Percentiles rank a stretch among this genome's conserved stretches.
These are phyloP conservation scores for Pseudolycoriella hygida DNA, from an alignment of 2,888 invertebrate genomes.

Conservation along the genomic window DNA sequence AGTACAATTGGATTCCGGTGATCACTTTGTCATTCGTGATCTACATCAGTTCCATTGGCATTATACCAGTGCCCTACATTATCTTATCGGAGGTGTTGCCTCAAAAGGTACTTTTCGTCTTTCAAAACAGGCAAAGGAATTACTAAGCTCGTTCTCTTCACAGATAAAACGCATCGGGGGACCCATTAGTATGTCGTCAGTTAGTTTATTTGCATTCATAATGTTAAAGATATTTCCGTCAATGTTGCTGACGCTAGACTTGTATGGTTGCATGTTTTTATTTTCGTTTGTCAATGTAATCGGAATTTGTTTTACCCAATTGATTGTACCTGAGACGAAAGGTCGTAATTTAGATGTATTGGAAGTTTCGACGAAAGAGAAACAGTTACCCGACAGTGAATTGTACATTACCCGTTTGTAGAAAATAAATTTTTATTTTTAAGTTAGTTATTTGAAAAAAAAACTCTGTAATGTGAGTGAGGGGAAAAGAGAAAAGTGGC, in stretches of 20 bases:
- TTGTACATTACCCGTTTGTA: too few species aligned
- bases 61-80: constrained; percentile 11
- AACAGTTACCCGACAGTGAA: too few species aligned
- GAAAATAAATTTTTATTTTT: too few species aligned
- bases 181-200: constrained; percentile 9
- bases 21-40: constrained; percentile 11
- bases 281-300: constrained; percentile 7
- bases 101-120: constrained; percentile 8
- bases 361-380: too few species aligned
- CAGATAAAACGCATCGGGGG: constrained; percentile 10
- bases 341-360: constrained; percentile 6
- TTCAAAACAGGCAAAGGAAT: too few species aligned
- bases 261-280: constrained; percentile 9
- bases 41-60: constrained; percentile 10
- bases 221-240: constrained; percentile 10
- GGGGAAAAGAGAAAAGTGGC: too few species aligned
- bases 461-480: too few species aligned
- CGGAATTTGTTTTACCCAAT: constrained; percentile 5
- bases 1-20: constrained; percentile 12
- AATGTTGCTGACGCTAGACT: constrained; percentile 7
- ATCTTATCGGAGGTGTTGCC: constrained; percentile 12
- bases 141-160: too few species aligned
- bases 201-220: constrained; percentile 11
- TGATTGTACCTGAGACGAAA: constrained; percentile 9
- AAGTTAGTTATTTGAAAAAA: too few species aligned